Evolutionary conservation across 2,113 vertebrate species (phyloP).

Genomic region (Melanerpes formicivorus): DNA sequence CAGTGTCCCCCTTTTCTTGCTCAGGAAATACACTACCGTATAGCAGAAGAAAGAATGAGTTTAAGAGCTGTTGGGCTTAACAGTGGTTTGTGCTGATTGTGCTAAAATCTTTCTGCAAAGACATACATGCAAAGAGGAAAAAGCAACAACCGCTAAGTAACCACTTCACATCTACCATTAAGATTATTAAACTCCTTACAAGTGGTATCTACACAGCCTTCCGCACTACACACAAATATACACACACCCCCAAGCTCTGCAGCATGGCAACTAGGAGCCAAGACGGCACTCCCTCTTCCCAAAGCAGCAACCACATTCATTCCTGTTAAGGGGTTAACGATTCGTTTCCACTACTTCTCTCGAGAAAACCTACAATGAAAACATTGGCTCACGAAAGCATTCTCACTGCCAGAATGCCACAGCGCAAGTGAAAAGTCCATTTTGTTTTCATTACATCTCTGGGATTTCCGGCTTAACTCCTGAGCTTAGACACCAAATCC

Average conservation of each 20-base stretch:
- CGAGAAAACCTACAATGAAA: conserved; percentile 81
- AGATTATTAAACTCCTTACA: conserved; percentile 63
- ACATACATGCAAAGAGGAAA: conserved; percentile 39
- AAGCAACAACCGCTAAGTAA: conserved; percentile 63
- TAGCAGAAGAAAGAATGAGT: background rate
- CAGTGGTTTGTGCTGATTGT: background rate
- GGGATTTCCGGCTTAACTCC: conserved; percentile 81
- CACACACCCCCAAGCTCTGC: conserved; percentile 51
- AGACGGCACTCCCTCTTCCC: background rate
- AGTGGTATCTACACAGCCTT: conserved; percentile 45
- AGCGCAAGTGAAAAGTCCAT: conserved; percentile 78
- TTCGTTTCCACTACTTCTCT: conserved; percentile 79
- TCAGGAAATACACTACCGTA: conserved; percentile 1
- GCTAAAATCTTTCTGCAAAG: background rate
- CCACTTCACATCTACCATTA: conserved; percentile 66
- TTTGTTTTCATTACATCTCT: conserved; percentile 82
- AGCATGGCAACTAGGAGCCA: conserved; percentile 26
- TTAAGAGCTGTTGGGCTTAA: conserved; percentile 27
- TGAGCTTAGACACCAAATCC: conserved; percentile 77
- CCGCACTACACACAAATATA: conserved; percentile 46
- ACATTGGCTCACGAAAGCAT: conserved; percentile 75
- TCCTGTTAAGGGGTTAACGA: conserved; percentile 78
- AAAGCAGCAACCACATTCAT: conserved; percentile 62
- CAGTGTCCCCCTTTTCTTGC: background rate
- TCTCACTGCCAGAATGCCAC: conserved; percentile 79